Conservation (phyloP, 2,797 vertebrate species). For the Lithobates pipiens region DNA sequence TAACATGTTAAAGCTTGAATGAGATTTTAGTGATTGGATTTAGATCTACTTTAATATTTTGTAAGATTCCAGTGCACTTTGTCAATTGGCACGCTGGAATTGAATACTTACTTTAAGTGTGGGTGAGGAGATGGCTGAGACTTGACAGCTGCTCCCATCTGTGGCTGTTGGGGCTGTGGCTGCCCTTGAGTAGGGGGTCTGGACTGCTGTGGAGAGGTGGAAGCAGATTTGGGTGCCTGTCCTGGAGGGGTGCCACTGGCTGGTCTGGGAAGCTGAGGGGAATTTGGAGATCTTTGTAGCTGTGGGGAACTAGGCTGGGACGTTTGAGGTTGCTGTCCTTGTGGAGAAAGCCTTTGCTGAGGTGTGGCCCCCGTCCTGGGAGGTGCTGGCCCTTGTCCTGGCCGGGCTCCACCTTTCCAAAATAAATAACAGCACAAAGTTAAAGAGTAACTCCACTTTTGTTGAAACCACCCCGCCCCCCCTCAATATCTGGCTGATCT, state of each 20-base stretch:
- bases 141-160: constrained; percentile 76
- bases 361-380: constrained; percentile 70
- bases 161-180: constrained; percentile 72
- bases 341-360: constrained; percentile 79
- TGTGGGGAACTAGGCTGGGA: constrained; percentile 83
- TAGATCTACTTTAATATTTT: no score
- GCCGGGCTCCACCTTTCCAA: constrained; percentile 84
- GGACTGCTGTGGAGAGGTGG: constrained; percentile 74
- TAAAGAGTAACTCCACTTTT: background rate
- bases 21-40: no score
- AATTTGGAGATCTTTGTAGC: constrained; percentile 88
- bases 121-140: constrained; percentile 80
- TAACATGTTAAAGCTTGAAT: no score
- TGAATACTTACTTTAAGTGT: constrained; percentile 86
- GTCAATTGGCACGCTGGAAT: no score
- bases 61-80: no score
- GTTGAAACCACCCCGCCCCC: no score
- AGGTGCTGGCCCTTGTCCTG: constrained; percentile 77
- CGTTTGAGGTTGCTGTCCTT: constrained; percentile 80
- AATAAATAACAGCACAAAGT: constrained; percentile 3
- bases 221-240: constrained; percentile 85
- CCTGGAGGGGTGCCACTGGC: constrained; percentile 85
- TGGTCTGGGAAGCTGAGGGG: constrained; percentile 88
- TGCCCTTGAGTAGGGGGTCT: constrained; percentile 78
- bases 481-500: no score